Base-by-base conservation (phyloP, 2,113 vertebrate genomes). In the Cairina moschata region DNA sequence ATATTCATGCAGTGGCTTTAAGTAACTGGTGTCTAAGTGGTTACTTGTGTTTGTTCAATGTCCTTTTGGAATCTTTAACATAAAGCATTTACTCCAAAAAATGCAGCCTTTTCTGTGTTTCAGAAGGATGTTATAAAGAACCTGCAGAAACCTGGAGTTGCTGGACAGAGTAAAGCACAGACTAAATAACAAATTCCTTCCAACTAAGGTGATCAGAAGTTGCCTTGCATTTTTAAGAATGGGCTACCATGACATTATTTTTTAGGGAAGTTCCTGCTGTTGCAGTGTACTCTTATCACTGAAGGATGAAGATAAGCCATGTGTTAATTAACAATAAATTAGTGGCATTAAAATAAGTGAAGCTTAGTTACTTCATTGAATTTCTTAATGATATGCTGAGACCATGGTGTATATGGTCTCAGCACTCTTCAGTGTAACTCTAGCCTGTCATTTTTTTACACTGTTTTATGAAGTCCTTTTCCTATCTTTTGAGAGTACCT, bases 61-160 rank as follows among this genome's bases (percentile, higher is more conserved):
- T 46, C 13, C 44, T 83, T 42, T 71, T 58, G 44, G 58, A 82
- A 74, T 60, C 17, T 85, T 54, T 58, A 36, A n/a, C 42, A 62
- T 34, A 3, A 58, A 77, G 17, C 8, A 56, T 54, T 92, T 56
- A 17, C 21, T 46, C 73, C 46, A 36, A 91, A 48, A 48, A 48
- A 48, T 83, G 58, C 90, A 96, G 52, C 74, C 67, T 2, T 97
- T 96, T 68, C 91, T 46, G 23, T 97, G 16, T 92, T 88, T 38
- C 90, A 95, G 32, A 36, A 97, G 72, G 71, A 60, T 7, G 32
- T 92, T 13, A 31, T 98, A 40, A 96, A 73, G 84, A 97, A 95
- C n/a, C 31, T 97, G 95, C 79, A 97, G 96, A 90, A 97, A 97
- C 68, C 93, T 32, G 93, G 75, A 76, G 87, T 36, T 48, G 86